Conservation (phyloP, 2,113 vertebrate genomes). For the Macquaria australasica region DNA sequence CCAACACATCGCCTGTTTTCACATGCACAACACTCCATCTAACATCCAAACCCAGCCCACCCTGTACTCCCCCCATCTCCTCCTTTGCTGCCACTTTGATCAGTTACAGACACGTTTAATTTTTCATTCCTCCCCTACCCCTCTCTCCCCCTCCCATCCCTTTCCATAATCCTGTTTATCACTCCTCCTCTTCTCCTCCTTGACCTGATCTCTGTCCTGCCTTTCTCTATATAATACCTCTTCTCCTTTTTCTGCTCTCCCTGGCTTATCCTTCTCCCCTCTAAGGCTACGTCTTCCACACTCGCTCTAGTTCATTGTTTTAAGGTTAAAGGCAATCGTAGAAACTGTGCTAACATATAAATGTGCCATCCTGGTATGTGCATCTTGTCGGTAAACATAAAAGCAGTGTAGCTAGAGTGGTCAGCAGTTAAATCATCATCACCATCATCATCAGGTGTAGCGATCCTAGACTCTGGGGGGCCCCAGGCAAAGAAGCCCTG, state of each 20-base stretch:
- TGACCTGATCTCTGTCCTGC: background rate
- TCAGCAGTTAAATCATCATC: background rate
- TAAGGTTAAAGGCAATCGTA: background rate
- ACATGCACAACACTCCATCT: background rate
- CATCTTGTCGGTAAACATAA: background rate
- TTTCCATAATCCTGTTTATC: slow-evolving; percentile 11
- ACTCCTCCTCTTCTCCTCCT: background rate
- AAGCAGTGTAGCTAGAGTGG: background rate
- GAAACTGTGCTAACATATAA: background rate
- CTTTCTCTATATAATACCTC: background rate
- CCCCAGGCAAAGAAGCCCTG: background rate
- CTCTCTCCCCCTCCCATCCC: background rate
- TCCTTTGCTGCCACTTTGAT: slow-evolving; percentile 53
- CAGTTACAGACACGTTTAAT: slow-evolving; percentile 55
- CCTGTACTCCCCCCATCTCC: slow-evolving; percentile 2
- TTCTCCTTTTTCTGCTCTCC: background rate
- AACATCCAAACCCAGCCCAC: slow-evolving; percentile 19
- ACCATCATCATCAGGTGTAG: background rate
- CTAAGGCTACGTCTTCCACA: background rate
- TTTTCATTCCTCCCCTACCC: slow-evolving; percentile 34
- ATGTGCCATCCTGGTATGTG: background rate
- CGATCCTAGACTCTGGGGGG: no score
- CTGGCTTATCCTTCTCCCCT: background rate
- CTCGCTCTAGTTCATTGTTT: background rate
- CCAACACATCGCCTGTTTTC: background rate